These are phyloP conservation scores for Pediacus dermestoides DNA, from an alignment of 2,888 invertebrate genomes.

Conservation along the genomic window DNA sequence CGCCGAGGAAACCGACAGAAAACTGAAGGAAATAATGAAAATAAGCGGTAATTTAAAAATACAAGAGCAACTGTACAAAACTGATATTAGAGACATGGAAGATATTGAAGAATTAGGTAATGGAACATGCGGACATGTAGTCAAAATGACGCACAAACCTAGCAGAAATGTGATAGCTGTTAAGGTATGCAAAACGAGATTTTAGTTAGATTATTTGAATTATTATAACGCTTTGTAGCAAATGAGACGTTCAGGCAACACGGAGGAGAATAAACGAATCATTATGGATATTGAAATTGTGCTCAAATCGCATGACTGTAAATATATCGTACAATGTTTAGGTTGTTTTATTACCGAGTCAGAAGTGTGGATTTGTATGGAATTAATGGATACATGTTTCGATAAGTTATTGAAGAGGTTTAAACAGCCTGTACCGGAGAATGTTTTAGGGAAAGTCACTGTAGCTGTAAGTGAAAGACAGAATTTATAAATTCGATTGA, in stretches of 20 bases:
- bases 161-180: conserved; percentile 88
- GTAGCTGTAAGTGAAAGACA: conserved; percentile 81
- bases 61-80: conserved; percentile 72
- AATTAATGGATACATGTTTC: conserved; percentile 97
- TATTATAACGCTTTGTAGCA: conserved; percentile 55
- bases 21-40: conserved; percentile 89
- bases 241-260: conserved; percentile 96
- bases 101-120: conserved; percentile 86
- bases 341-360: conserved; percentile 97
- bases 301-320: conserved; percentile 94
- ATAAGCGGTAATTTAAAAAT: conserved; percentile 87
- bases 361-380: conserved; percentile 99
- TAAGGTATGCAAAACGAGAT: conserved; percentile 67
- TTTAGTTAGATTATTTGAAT: conserved; percentile 1
- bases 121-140: conserved; percentile 97
- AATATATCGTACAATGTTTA: conserved; percentile 93
- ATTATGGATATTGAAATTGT: conserved; percentile 99
- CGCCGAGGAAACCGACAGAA: conserved; percentile 70
- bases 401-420: conserved; percentile 90
- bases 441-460: conserved; percentile 94
- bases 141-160: conserved; percentile 89
- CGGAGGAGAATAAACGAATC: conserved; percentile 96
- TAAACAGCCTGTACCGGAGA: conserved; percentile 89
- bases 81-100: conserved; percentile 78
- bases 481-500: neutral